These are phyloP conservation scores for Patella depressa DNA, from an alignment of 2,888 invertebrate species.

Conservation along the genomic window DNA sequence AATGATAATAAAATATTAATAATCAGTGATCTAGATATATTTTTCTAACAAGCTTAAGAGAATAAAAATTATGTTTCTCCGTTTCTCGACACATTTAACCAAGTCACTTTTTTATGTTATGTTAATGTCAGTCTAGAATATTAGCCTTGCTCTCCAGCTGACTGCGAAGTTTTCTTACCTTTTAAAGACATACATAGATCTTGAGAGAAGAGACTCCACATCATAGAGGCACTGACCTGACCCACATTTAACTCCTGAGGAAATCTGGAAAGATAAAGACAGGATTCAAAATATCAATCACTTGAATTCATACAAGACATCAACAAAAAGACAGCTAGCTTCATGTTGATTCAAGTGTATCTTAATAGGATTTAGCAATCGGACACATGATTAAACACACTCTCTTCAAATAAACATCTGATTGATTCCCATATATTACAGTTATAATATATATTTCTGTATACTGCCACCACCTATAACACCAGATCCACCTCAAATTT, in stretches of 20 bases:
- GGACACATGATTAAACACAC: background rate
- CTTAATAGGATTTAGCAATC: background rate
- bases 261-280: slow-evolving; percentile 75
- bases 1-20: slow-evolving; percentile 18
- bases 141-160: no score
- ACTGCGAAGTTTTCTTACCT: slow-evolving; percentile 63
- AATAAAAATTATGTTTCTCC: no score
- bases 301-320: no score
- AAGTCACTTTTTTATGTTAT: background rate
- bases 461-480: no score
- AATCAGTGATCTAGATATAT: background rate
- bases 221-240: slow-evolving; percentile 94
- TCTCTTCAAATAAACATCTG: no score
- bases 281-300: background rate
- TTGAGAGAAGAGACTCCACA: slow-evolving; percentile 97
- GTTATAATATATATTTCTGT: no score
- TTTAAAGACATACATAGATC: slow-evolving; percentile 94
- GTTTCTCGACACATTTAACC: no score
- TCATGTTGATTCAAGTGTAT: no score
- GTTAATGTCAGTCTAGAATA: background rate
- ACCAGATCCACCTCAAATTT: no score
- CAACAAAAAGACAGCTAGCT: no score
- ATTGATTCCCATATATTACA: no score
- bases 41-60: no score
- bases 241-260: slow-evolving; percentile 99